Evolutionary conservation across 2,797 vertebrate genomes (phyloP).

Genomic region (Hippopotamyrus pictus): DNA sequence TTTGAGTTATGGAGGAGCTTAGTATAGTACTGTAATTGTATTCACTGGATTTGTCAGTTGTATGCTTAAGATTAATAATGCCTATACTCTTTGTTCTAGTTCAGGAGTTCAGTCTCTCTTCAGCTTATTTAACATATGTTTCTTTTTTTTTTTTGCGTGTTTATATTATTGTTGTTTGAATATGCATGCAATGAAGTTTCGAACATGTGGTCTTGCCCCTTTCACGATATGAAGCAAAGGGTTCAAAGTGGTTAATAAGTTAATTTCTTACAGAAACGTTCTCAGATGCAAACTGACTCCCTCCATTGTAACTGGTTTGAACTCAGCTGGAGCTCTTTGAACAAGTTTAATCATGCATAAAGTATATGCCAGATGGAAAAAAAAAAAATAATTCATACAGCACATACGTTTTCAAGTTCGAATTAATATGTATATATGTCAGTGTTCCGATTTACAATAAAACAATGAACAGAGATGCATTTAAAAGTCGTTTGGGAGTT

Average conservation of each 20-base stretch:
- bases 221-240: background rate
- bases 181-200: background rate
- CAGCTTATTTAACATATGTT: background rate
- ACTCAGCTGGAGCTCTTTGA: background rate
- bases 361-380: background rate
- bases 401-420: background rate
- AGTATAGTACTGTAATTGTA: background rate
- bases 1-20: slow-evolving; percentile 2
- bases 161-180: background rate
- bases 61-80: background rate
- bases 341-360: background rate
- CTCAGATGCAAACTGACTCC: background rate
- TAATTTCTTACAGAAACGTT: background rate
- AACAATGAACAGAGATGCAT: background rate
- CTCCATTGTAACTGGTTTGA: background rate
- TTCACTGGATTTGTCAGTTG: background rate
- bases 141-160: background rate
- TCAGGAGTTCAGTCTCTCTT: background rate
- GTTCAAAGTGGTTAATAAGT: background rate
- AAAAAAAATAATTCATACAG: background rate
- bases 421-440: background rate
- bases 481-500: background rate
- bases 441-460: background rate
- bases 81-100: background rate
- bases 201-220: background rate